A percentile compares a stretch with the other conserved stretches of the same genome.
Conservation (phyloP, 1,140 invertebrate species). For the Drosophila lacertosa region DNA sequence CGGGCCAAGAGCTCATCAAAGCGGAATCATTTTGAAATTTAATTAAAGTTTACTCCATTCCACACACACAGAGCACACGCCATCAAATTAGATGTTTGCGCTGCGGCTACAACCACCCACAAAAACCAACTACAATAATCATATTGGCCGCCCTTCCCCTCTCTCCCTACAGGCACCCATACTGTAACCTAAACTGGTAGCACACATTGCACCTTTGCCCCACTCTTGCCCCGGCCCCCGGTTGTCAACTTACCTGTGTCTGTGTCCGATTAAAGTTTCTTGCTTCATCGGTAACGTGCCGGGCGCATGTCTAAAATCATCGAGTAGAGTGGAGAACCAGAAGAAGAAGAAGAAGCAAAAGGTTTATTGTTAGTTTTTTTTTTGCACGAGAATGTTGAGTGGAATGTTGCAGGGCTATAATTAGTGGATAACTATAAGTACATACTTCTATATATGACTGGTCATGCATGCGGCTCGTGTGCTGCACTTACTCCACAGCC, state of each 20-base stretch:
- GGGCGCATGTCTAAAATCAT: constrained; percentile 63
- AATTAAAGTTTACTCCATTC: constrained; percentile 76
- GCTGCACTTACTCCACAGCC: constrained; percentile 12
- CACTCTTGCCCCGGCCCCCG: constrained; percentile 3
- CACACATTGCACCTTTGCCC: constrained; percentile 4
- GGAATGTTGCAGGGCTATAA: constrained; percentile 66
- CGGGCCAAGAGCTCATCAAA: constrained; percentile 59
- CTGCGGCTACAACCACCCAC: constrained; percentile 31
- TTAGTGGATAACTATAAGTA: constrained; percentile 66
- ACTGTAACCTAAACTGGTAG: constrained; percentile 61
- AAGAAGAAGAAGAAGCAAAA: constrained; percentile 31
- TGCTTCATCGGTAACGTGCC: constrained; percentile 80
- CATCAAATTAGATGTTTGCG: constrained; percentile 66
- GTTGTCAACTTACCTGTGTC: constrained; percentile 78
- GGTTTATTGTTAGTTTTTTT: constrained; percentile 52
- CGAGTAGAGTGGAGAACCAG: constrained; percentile 37
- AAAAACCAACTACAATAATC: constrained; percentile 5
- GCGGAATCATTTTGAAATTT: constrained; percentile 73
- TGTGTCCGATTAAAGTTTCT: constrained; percentile 76
- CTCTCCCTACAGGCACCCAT: constrained; percentile 6
- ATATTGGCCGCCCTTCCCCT: background rate
- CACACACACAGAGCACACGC: constrained; percentile 38
- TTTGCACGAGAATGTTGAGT: constrained; percentile 52
- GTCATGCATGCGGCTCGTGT: constrained; percentile 46
- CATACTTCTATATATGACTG: constrained; percentile 49